phyloP scores from a whole-genome alignment of 1,140 invertebrate genomes.

The Bombus difficillimus region DNA sequence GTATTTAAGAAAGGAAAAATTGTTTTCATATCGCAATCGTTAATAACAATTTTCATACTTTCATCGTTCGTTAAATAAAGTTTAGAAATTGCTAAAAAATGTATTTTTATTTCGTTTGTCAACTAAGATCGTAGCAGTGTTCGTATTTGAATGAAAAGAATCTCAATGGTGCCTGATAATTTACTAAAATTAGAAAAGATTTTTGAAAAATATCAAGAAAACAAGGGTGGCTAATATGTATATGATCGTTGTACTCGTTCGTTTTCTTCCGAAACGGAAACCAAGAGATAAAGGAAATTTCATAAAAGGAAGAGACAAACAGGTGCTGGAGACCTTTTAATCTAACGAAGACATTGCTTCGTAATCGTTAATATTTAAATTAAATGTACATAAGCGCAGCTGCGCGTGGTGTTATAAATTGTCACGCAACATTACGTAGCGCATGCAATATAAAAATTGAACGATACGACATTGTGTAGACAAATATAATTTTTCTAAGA shows the following conservation, averaged over 20 bases:
- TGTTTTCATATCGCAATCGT: not conserved
- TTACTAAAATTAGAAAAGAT: not conserved
- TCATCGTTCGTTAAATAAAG: not conserved
- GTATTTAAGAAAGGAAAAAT: not conserved
- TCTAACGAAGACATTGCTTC: not conserved
- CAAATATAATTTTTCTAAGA: not conserved
- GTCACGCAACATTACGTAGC: not conserved
- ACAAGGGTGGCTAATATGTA: no score
- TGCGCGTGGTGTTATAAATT: not conserved
- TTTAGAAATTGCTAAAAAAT: not conserved
- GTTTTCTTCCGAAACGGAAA: not conserved
- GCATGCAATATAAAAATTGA: not conserved
- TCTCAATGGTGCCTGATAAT: not conserved
- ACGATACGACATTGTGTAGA: not conserved
- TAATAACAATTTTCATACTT: not conserved
- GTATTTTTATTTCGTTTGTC: not conserved
- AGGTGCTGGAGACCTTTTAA: not conserved
- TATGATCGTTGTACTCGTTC: no score
- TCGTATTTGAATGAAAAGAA: not conserved
- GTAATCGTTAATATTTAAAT: not conserved
- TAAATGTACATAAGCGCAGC: not conserved
- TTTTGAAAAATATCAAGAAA: not conserved
- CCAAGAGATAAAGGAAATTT: not conserved
- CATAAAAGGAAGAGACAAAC: not conserved
- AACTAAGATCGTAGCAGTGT: not conserved